Conservation (phyloP, 2,113 vertebrate genomes). For the Hippoglossus stenolepis region DNA sequence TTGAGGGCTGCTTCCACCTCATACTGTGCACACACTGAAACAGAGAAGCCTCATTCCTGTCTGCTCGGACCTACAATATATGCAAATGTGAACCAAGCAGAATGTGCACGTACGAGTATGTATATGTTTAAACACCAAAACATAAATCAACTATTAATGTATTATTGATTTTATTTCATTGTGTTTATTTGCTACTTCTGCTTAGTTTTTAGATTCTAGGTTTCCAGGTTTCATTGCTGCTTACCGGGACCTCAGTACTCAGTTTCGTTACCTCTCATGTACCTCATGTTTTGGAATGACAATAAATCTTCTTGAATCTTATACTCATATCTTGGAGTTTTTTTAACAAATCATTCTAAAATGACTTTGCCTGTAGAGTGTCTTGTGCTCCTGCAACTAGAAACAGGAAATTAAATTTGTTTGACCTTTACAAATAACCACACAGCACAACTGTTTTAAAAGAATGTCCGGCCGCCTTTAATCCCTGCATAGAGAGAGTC, state of each 20-base stretch:
- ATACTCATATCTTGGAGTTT: neutral
- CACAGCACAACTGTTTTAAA: constrained; percentile 22
- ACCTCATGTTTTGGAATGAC: neutral
- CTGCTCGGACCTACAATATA: neutral
- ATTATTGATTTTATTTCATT: too few relatives aligned
- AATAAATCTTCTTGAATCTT: too few relatives aligned
- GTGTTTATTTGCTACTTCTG: too few relatives aligned
- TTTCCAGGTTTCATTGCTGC: too few relatives aligned
- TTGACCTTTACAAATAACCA: neutral
- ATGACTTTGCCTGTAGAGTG: too few relatives aligned
- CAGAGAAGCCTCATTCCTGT: constrained; percentile 20
- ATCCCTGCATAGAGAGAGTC: neutral
- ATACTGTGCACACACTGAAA: constrained; percentile 3
- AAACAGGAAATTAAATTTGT: constrained; percentile 68
- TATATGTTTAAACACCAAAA: constrained; percentile 12
- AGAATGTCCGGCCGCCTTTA: constrained; percentile 20
- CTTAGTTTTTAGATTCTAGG: too few relatives aligned
- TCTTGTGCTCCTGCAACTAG: constrained; percentile 24
- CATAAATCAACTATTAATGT: neutral
- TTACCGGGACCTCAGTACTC: too few relatives aligned
- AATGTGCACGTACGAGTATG: neutral
- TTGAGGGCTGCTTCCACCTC: constrained; percentile 48
- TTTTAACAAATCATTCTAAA: too few relatives aligned
- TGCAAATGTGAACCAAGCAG: neutral
- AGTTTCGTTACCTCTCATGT: neutral